These are phyloP conservation scores for Chiloscyllium punctatum DNA, from an alignment of 2,797 vertebrate genomes.

Conservation along the genomic window DNA sequence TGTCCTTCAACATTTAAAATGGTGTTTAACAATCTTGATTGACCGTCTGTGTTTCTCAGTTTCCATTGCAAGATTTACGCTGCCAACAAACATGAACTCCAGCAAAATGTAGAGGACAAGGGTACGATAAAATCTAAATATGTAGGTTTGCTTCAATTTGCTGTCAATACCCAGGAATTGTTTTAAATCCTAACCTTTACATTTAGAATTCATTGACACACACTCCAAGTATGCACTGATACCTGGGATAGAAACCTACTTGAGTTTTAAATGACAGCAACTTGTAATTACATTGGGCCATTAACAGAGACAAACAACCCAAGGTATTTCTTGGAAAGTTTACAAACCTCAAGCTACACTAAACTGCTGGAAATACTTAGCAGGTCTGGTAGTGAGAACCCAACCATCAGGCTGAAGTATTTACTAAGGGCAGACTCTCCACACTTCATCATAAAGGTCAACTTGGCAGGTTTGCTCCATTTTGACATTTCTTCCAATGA, in stretches of 20 bases:
- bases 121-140: not conserved
- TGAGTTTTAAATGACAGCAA: not conserved
- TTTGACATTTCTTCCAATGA: no score
- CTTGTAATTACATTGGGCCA: not conserved
- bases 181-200: not conserved
- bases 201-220: not conserved
- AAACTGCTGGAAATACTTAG: not conserved
- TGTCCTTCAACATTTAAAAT: constrained; percentile 36
- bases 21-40: constrained; percentile 21
- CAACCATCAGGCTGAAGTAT: no score
- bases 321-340: not conserved
- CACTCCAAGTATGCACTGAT: not conserved
- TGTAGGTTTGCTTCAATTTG: not conserved
- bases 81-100: not conserved
- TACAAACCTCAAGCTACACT: not conserved
- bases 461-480: no score
- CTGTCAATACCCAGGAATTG: not conserved
- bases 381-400: not conserved
- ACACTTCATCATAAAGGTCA: no score
- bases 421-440: not conserved
- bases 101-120: not conserved
- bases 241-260: not conserved
- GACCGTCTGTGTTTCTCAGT: not conserved
- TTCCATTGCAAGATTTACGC: not conserved
- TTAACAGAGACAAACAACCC: not conserved